Base-by-base conservation (phyloP, 2,113 vertebrate species). In the Paedocypris sp. region DNA sequence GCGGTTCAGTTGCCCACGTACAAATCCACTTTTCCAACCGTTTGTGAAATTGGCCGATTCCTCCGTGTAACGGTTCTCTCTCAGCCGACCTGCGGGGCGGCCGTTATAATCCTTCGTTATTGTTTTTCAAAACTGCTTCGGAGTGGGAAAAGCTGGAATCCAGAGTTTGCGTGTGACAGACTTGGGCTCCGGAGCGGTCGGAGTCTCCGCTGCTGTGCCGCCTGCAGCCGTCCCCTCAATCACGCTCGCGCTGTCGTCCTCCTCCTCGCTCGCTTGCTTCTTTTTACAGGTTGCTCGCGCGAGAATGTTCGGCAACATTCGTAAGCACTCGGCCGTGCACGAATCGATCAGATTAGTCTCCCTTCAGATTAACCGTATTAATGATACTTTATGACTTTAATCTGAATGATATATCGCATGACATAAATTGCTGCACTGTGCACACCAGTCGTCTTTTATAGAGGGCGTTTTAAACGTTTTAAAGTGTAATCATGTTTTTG, bases 241-340 rank as follows among this genome's bases (percentile, higher is more conserved):
- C 76, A 79, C 78, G 80, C 79, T 83, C 76, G 79, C 78, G 80
- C 79, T 71, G 48, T 51, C 75, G 77, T 36, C 47, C 48, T 73
- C 67, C 54, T 6, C 5, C 18, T 25, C 18, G 1, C 60, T 52
- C 45, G 33, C 71, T 73, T 75, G 33, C 57, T 63, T n/a, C n/a
- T n/a, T n/a, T n/a, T n/a, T 16, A 64, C 80, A 70, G 76, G 79
- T 78, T 78, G 77, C 62, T 74, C 74, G 66, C 70, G 52, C 11
- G 74, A n/a, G n/a, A 70, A 52, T 73, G 58, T 79, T 83, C 80
- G 79, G 77, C 56, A 75, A 28, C 71, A 47, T 73, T 80, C 83
- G 78, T 20, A 16, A 32, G 5, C 39, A 32, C 43, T 58, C 54
- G 54, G 26, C 4, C 15, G 26, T 43, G 42, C 25, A 20, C 53